Evolutionary conservation across 1,140 invertebrate genomes (phyloP).

Genomic region (Drosophila gunungcola): DNA sequence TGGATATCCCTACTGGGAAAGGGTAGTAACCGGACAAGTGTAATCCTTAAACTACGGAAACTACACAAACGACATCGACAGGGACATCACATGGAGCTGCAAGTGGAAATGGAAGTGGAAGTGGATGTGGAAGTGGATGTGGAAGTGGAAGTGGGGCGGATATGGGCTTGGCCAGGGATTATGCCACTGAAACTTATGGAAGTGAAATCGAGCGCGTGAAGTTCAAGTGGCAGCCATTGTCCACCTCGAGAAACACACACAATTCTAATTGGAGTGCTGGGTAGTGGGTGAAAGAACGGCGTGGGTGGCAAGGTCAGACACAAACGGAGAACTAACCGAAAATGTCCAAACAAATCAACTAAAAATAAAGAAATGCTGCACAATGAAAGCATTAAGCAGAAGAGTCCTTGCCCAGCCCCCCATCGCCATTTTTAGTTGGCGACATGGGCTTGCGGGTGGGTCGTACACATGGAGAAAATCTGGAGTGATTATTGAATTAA

Average conservation of each 20-base stretch:
- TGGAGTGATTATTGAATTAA: not conserved
- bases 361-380: conserved; percentile 73
- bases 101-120: not conserved
- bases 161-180: conserved; percentile 44
- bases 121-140: not conserved
- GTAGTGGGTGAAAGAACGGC: not conserved
- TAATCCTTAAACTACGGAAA: conserved; percentile 64
- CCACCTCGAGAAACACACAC: conserved; percentile 44
- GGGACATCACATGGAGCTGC: conserved; percentile 26
- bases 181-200: conserved; percentile 60
- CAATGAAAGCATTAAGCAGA: conserved; percentile 73
- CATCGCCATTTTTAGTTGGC: not conserved
- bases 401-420: conserved; percentile 11
- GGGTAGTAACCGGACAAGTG: conserved; percentile 29
- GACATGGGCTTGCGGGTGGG: conserved; percentile 3
- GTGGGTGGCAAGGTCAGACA: conserved; percentile 56
- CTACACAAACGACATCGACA: conserved; percentile 40
- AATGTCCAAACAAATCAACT: conserved; percentile 74
- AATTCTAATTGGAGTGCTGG: conserved; percentile 61
- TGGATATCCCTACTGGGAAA: conserved; percentile 1
- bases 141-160: not conserved
- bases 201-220: conserved; percentile 77
- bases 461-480: conserved; percentile 2
- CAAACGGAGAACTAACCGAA: conserved; percentile 49
- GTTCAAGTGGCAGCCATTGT: conserved; percentile 66